Evolutionary conservation across 2,888 invertebrate species (phyloP).

Genomic region (Lasioglossum villosulum): DNA sequence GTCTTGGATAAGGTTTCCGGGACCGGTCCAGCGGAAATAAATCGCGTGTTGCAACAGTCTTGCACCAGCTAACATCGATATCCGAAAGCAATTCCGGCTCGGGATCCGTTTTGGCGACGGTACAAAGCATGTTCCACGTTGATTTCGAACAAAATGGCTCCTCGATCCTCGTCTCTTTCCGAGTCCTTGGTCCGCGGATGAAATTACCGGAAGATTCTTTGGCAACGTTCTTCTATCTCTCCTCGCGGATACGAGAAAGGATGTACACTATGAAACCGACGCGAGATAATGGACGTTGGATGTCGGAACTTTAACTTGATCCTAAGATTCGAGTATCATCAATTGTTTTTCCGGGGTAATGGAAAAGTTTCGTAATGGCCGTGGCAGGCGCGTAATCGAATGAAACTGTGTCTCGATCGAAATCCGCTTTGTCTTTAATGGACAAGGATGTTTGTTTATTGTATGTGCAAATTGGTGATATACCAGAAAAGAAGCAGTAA

Average conservation of each 20-base stretch:
- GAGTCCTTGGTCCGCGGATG: neutral
- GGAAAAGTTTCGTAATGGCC: neutral
- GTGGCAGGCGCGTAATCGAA: neutral
- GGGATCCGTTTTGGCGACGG: slow-evolving; percentile 49
- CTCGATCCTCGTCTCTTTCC: slow-evolving; percentile 15
- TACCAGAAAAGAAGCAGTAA: too few species aligned
- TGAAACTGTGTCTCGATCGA: neutral
- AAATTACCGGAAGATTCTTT: slow-evolving; percentile 32
- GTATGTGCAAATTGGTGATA: neutral
- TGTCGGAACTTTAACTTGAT: neutral
- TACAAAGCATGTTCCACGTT: slow-evolving; percentile 43
- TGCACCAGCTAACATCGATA: slow-evolving; percentile 27
- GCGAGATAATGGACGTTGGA: neutral
- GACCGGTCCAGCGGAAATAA: slow-evolving; percentile 33
- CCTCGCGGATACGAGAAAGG: neutral
- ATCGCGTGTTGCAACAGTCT: slow-evolving; percentile 34
- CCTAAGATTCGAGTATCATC: slow-evolving; percentile 1
- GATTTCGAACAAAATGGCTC: slow-evolving; percentile 41
- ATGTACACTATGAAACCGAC: neutral
- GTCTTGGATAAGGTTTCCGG: neutral
- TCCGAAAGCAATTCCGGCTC: slow-evolving; percentile 49
- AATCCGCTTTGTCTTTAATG: neutral
- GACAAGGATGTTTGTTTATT: neutral
- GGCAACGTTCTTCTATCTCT: slow-evolving; percentile 13
- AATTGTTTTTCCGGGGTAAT: neutral